Conservation (phyloP, 2,113 vertebrate genomes). For the Heterotilapia buettikoferi region DNA sequence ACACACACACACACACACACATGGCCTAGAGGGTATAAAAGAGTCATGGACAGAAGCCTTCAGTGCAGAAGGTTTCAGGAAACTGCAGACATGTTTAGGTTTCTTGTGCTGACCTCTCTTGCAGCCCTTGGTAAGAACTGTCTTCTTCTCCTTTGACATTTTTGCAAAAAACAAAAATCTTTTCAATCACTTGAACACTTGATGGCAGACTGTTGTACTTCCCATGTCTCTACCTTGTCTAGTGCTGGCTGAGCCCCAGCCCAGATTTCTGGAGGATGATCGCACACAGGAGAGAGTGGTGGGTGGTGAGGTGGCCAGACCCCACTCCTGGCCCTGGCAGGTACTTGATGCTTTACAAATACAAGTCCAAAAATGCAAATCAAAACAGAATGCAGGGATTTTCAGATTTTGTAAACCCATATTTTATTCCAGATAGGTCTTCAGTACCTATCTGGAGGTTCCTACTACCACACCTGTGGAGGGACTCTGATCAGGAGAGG, state of each 20-base stretch:
- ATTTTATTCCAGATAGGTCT: background rate
- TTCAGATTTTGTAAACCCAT: background rate
- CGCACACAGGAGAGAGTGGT: slow-evolving; percentile 71
- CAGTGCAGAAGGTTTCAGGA: slow-evolving; percentile 1
- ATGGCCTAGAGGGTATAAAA: slow-evolving; percentile 63
- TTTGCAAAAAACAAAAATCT: background rate
- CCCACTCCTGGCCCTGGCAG: slow-evolving; percentile 87
- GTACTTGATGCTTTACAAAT: slow-evolving; percentile 43
- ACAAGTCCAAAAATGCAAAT: background rate
- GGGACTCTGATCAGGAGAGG: slow-evolving; percentile 77
- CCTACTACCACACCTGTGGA: slow-evolving; percentile 82
- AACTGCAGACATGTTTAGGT: slow-evolving; percentile 71
- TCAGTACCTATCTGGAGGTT: slow-evolving; percentile 68
- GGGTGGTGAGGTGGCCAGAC: slow-evolving; percentile 73
- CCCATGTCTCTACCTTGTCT: background rate
- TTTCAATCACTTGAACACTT: background rate
- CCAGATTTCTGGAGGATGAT: slow-evolving; percentile 58
- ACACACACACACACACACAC: background rate
- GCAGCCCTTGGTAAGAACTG: slow-evolving; percentile 74
- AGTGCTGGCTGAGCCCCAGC: slow-evolving; percentile 72
- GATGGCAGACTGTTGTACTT: background rate
- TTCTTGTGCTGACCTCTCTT: slow-evolving; percentile 71
- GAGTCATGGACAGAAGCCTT: background rate
- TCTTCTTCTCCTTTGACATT: background rate
- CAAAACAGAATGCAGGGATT: background rate